Base-by-base conservation (phyloP, 2,888 invertebrate genomes). In the Drosophila prostipennis region DNA sequence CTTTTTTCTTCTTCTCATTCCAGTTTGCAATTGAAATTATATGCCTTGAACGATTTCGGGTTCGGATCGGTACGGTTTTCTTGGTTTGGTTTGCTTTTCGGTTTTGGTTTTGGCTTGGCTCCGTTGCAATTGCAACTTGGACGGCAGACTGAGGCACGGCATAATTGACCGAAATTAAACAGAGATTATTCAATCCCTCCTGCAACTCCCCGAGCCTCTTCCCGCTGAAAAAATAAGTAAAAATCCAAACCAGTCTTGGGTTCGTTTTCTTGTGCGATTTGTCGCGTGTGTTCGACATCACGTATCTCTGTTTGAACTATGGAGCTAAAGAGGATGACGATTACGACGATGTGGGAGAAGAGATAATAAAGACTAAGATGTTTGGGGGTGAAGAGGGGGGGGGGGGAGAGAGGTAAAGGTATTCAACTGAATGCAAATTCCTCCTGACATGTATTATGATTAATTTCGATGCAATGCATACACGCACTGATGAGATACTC, bases 151-250 rank as follows among this genome's bases (percentile, higher is more conserved):
- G 36, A 39, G 70, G 43, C 61, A 29, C 72, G 80, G 80, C 84
- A 82, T 82, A 82, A 86, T 86, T 86, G 81, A 78, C 76, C 84
- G 70, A 82, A 82, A 82, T 82, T 86, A 86, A 86, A 72, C 74
- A 75, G 74, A 77, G 68, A 83, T 82, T 86, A 82, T 86, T 83
- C 82, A 82, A 82, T 80, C 70, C 80, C 71, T 48, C 55, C 75
- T 58, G 59, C 14, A 45, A 23, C n/a, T 26, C 16, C 32, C 39
- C 46, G 32, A 46, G 29, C 32, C n/a, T 34, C 36, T 14, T 34
- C 14, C 26, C 39, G 11, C 14, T 23, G n/a, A 37, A 10, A 32
- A 11, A 37, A 16, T 14, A 19, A 16, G 29, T 3, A 26, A 34
- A 34, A 23, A 16, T 8, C 10, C 29, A 48, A 39, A 34, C 51